Evolutionary conservation across 2,888 invertebrate species (phyloP).

Genomic region (Athalia circularis): DNA sequence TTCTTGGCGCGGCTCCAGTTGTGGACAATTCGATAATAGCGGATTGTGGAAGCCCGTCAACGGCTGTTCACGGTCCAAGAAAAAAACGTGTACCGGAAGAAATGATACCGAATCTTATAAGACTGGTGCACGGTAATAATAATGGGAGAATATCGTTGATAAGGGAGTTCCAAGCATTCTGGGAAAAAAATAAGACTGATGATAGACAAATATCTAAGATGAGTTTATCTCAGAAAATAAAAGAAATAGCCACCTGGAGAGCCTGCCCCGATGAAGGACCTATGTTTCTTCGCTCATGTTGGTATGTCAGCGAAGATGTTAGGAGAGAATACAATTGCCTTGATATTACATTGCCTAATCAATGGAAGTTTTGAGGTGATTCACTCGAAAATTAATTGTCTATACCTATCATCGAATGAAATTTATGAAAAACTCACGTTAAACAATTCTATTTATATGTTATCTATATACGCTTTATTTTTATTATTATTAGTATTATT

Average conservation of each 20-base stretch:
- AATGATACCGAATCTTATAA: constrained; percentile 80
- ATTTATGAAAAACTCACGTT: no score
- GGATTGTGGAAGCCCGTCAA: constrained; percentile 49
- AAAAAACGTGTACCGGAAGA: constrained; percentile 73
- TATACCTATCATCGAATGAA: no score
- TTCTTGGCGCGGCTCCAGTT: constrained; percentile 47
- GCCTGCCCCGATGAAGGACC: constrained; percentile 76
- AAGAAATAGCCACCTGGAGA: constrained; percentile 79
- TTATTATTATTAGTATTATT: no score
- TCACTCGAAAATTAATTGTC: no score
- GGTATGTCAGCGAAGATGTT: constrained; percentile 79
- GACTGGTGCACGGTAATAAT: constrained; percentile 81
- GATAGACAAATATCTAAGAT: constrained; percentile 71
- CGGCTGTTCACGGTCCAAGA: constrained; percentile 59
- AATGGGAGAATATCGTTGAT: constrained; percentile 77
- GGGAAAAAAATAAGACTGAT: constrained; percentile 72
- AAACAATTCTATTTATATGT: no score
- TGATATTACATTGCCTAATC: constrained; percentile 76
- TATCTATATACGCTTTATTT: no score
- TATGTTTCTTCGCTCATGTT: constrained; percentile 78
- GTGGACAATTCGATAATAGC: constrained; percentile 40
- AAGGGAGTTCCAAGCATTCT: constrained; percentile 79
- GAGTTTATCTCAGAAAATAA: constrained; percentile 76
- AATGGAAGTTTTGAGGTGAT: constrained; percentile 74
- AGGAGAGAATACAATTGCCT: constrained; percentile 76